These are phyloP conservation scores for Aphaenogaster floridana DNA, from an alignment of 1,140 invertebrate species.

Conservation along the genomic window DNA sequence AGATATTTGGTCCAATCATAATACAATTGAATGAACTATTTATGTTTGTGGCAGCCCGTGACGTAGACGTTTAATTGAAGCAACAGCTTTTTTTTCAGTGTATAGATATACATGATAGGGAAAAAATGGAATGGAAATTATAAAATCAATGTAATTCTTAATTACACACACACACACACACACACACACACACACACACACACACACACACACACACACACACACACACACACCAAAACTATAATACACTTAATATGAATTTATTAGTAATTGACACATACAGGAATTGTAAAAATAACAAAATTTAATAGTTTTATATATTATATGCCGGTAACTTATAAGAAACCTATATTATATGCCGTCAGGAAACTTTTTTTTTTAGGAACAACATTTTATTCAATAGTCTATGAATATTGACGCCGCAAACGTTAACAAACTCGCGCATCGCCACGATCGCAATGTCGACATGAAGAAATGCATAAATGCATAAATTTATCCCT, in stretches of 20 bases:
- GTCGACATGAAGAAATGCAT: neutral
- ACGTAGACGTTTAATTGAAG: no score
- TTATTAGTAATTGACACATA: neutral
- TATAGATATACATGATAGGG: neutral
- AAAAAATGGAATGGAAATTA: no score
- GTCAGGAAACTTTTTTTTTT: neutral
- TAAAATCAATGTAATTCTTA: neutral
- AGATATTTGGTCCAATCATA: no score
- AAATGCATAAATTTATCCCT: conserved; percentile 34
- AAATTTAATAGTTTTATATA: neutral
- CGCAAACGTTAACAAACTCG: neutral
- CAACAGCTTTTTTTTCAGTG: no score
- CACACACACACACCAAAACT: no score
- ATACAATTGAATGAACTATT: no score
- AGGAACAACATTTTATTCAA: neutral
- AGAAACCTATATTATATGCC: neutral
- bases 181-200: no score
- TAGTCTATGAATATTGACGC: neutral
- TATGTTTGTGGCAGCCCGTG: no score
- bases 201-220: no score
- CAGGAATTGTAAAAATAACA: neutral
- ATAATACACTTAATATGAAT: neutral
- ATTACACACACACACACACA: no score
- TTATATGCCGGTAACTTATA: neutral
- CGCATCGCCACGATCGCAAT: neutral